Base-by-base conservation (phyloP, 2,888 invertebrate species). In the Cosmia trapezina region DNA sequence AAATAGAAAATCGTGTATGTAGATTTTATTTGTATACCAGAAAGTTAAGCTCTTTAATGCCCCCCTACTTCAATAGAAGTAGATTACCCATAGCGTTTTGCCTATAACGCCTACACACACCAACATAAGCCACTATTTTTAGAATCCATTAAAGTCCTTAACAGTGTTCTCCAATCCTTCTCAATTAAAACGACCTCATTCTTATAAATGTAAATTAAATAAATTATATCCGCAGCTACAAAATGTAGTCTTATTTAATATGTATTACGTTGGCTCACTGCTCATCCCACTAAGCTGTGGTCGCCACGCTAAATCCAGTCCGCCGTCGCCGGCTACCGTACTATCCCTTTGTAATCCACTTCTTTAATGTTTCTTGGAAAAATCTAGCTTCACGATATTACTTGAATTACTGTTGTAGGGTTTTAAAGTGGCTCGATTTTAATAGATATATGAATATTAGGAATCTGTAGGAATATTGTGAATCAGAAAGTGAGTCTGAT, bases 231-330 rank as follows among this genome's bases (percentile, higher is more conserved):
- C 28, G 7, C 45, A 68, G 60, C 56, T 57, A 70, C 54, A 70
- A 63, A 82, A 63, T 62, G 54, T 74, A 67, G 69, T 68, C 73
- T 81, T 75, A 79, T 83, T 83, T 81, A 83, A 83, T 79, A 83
- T 83, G 84, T 83, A 83, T 83, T 81, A 71, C 74, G 54, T 53
- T 41, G 68, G 68, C 62, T 83, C 70, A 33, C 71, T 76, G 74
- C 74, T 81, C 33, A 79, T 79, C 80, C 83, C 61, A 28, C 4
- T 76, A 83, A 83, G 76, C 81, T 56, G 66, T 51, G 73, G 84
- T 78, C 76, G 75, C 73, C 47, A 68, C 66, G 66, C 63, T 83
- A 76, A 83, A 79, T 62, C 83, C 79, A 62, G 74, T 69, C 49
- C 72, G 28, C 81, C 61, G 74, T 81, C 79, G 78, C 70, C 72